phyloP scores from a whole-genome alignment of 35 echinoderm and acorn worm species.

The Apostichopus japonicus region DNA sequence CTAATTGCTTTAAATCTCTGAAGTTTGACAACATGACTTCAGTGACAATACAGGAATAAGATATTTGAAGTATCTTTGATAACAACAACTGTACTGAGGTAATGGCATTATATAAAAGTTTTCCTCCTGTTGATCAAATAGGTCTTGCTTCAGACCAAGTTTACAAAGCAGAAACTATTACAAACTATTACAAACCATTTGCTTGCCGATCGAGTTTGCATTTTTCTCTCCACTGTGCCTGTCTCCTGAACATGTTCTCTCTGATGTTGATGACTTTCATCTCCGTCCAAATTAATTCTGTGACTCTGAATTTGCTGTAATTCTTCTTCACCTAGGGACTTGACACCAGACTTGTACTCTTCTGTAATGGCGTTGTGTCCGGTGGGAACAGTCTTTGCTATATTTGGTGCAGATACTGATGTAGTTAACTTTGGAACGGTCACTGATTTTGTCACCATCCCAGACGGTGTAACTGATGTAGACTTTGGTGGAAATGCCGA shows the following conservation, averaged over 20 bases:
- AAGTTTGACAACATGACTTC: no score
- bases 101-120: no score
- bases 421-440: constrained; percentile 21
- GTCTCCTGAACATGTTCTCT: neutral
- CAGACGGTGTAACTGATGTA: neutral
- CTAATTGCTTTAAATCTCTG: no score
- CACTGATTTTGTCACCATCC: neutral
- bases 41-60: no score
- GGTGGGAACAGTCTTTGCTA: neutral
- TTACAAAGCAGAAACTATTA: neutral
- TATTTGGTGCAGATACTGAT: neutral
- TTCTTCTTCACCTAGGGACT: constrained; percentile 18
- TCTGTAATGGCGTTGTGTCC: neutral
- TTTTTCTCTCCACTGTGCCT: neutral
- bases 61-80: no score
- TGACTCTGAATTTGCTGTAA: neutral
- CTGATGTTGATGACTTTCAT: neutral
- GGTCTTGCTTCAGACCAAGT: no score
- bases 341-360: neutral
- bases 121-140: no score
- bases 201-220: neutral
- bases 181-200: neutral
- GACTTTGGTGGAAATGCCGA: neutral
- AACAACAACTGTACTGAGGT: no score
- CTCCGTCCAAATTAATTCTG: neutral